A percentile compares a stretch with the other conserved stretches of the same genome.
Evolutionary conservation across 2,797 vertebrate genomes (phyloP).

Genomic region (Enteromius argenteus): DNA sequence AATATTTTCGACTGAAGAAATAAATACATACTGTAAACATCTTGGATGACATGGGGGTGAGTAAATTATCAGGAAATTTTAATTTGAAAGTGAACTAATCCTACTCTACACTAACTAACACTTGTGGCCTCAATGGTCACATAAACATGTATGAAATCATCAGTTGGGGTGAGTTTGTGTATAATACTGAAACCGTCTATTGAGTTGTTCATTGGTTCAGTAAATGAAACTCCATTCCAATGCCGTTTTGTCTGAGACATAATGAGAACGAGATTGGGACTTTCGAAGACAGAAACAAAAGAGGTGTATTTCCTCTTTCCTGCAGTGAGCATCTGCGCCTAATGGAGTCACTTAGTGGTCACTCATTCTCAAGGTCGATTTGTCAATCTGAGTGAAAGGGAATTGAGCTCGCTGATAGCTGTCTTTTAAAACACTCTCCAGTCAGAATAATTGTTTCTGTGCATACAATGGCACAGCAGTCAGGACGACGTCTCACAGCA

Average conservation of each 20-base stretch:
- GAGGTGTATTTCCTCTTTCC: constrained; percentile 27
- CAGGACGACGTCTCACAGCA: background rate
- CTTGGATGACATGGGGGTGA: no score
- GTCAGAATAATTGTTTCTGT: constrained; percentile 42
- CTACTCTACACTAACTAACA: background rate
- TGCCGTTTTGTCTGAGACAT: background rate
- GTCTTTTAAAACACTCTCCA: constrained; percentile 40
- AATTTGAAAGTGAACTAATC: background rate
- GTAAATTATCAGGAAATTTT: no score
- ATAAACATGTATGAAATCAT: background rate
- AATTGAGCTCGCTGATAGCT: constrained; percentile 28
- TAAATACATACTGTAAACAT: no score
- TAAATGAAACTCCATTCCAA: background rate
- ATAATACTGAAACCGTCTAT: background rate
- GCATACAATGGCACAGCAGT: constrained; percentile 29
- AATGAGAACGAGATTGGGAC: background rate
- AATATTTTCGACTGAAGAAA: no score
- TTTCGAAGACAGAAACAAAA: background rate
- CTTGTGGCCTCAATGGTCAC: background rate
- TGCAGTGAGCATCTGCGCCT: constrained; percentile 21
- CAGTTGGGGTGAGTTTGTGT: background rate
- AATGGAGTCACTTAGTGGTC: constrained; percentile 50
- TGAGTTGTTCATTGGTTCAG: background rate
- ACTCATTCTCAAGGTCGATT: constrained; percentile 52
- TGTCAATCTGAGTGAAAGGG: constrained; percentile 49